Evolutionary conservation across 1,140 invertebrate species (phyloP).

Genomic region (Bilobella aurantiaca): DNA sequence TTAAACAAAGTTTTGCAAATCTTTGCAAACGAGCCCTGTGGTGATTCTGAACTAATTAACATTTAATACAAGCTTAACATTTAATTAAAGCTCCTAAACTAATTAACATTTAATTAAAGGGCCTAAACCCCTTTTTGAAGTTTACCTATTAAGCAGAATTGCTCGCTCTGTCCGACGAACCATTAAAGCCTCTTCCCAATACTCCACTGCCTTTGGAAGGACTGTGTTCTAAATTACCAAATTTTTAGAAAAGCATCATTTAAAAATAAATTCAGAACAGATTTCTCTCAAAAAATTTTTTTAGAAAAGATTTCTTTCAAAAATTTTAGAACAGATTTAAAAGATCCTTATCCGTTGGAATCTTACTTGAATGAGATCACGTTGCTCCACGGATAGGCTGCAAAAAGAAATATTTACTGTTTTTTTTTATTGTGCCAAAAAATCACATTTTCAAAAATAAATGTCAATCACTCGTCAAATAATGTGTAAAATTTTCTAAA

Average conservation of each 20-base stretch:
- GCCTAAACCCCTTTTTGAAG: background rate
- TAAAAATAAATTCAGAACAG: background rate
- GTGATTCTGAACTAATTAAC: too few species aligned
- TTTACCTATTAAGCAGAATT: constrained; percentile 76
- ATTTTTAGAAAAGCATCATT: background rate
- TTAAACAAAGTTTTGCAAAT: too few species aligned
- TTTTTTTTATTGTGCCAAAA: too few species aligned
- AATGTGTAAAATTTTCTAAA: too few species aligned
- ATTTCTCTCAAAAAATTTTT: constrained; percentile 13
- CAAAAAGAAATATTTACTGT: constrained; percentile 36
- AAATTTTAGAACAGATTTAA: too few species aligned
- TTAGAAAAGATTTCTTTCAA: constrained; percentile 11
- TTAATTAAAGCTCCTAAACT: constrained; percentile 26
- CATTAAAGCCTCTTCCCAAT: constrained; percentile 83
- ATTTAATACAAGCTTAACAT: too few species aligned
- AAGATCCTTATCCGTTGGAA: too few species aligned
- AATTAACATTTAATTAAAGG: too few species aligned
- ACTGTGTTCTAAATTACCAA: constrained; percentile 77
- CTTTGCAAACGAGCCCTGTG: too few species aligned
- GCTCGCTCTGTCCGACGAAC: constrained; percentile 70
- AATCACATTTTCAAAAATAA: constrained; percentile 7
- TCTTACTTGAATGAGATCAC: constrained; percentile 74
- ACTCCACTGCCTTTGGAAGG: constrained; percentile 76
- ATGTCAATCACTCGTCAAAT: too few species aligned
- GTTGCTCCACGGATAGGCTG: constrained; percentile 68